Evolutionary conservation across 1,140 invertebrate species (phyloP), one percentile per base, ranked within the genome.

Genomic region (Drosophila sproati): DNA sequence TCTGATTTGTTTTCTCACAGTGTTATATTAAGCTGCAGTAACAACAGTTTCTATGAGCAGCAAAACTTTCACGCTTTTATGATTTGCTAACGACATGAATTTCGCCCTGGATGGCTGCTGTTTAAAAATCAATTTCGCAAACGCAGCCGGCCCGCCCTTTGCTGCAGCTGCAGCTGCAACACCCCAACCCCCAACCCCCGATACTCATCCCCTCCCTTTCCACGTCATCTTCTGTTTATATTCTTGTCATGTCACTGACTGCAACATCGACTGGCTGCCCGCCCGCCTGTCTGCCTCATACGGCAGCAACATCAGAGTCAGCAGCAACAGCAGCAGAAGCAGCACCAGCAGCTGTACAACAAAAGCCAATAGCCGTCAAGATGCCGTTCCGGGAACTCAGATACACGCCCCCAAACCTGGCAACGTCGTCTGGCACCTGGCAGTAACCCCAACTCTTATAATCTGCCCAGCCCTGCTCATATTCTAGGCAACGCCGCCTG

Each of bases 351-450:
- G 69, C 60, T 59, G 51, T 70, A 80, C 56, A 77, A 83, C 83
- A 83, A 87, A 87, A 87, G 83, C 83, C 83, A 87, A 87, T 87
- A 87, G 83, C 87, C 73, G 83, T 87, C 83, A 87, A 70, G 63
- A 34, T 78, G 76, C 69, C 73, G 54, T 52, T 67, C 72, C 77
- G 64, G 52, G 55, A 68, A 62, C 62, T 41, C 64, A 82, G 47
- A 73, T 56, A 51, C 47, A 29, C 52, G 29, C 62, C 43, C 32
- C 52, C 52, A 6, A 37, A 35, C 28, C 39, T 47, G 5, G 20
- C 20, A 20, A 7, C 34, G 41, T 5, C 5, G 35, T 8, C 12
- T n/a, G 8, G 20, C 31, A 29, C 4, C 59, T n/a, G 8, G 20
- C 47, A 32, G 5, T 47, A 7, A 8, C 45, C 5, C 48, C 48